Conservation (phyloP, 2,888 invertebrate species). For the Pheosia tremula region DNA sequence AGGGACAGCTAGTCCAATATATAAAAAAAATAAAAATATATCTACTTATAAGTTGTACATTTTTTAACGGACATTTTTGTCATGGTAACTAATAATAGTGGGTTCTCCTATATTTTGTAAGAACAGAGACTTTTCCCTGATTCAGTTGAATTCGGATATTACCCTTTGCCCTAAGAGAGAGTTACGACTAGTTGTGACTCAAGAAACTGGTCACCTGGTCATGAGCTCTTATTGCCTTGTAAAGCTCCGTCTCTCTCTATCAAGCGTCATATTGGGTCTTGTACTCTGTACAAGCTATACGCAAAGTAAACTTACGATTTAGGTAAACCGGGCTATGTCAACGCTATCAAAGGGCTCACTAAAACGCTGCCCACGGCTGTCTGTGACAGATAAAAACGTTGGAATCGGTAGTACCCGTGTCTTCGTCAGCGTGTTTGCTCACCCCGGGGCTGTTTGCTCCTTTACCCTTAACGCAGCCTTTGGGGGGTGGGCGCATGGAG, state of each 20-base stretch:
- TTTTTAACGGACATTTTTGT: too few relatives aligned
- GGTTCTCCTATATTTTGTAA: too few relatives aligned
- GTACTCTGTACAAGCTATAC: neutral
- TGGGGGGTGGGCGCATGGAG: conserved; percentile 13
- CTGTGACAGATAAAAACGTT: conserved; percentile 78
- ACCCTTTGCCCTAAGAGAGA: too few relatives aligned
- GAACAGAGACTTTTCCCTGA: too few relatives aligned
- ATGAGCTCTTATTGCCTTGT: too few relatives aligned
- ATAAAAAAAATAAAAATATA: too few relatives aligned
- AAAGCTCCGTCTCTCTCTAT: neutral
- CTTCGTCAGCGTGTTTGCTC: conserved; percentile 82
- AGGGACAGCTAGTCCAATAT: too few relatives aligned
- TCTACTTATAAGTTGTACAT: too few relatives aligned
- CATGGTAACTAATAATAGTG: too few relatives aligned
- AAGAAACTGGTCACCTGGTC: too few relatives aligned
- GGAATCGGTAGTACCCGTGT: conserved; percentile 63
- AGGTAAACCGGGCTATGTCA: conserved; percentile 51
- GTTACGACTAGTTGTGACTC: too few relatives aligned
- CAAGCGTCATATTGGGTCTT: neutral
- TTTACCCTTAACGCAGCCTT: conserved; percentile 75
- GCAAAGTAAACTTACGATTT: conserved; percentile 40
- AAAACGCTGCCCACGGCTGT: conserved; percentile 66
- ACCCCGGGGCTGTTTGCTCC: conserved; percentile 79
- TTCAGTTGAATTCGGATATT: too few relatives aligned
- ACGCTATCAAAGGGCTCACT: conserved; percentile 67